Conservation (phyloP, 2,113 vertebrate genomes). For the Tetrao urogallus region DNA sequence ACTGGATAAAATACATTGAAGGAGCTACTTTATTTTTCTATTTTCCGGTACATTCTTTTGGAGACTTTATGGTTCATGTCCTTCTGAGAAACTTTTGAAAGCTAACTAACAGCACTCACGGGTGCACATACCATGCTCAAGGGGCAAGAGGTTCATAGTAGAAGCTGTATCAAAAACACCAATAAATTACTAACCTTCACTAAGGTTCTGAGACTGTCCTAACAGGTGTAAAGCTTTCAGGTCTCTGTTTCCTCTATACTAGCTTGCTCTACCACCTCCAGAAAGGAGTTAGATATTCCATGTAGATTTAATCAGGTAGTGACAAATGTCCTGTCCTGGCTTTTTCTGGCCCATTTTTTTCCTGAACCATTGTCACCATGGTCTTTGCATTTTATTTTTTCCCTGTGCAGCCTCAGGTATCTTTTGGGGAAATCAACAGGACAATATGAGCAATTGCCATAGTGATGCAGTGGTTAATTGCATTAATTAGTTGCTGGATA, state of each 20-base stretch:
- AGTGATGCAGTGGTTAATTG: not conserved
- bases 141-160: not conserved
- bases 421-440: not conserved
- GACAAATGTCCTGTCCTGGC: not conserved
- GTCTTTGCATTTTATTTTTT: not conserved
- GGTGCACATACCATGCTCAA: not conserved
- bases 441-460: not conserved
- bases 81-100: not conserved
- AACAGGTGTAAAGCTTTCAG: not conserved
- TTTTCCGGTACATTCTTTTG: not conserved
- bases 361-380: not conserved
- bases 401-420: not conserved
- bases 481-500: not conserved
- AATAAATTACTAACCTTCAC: not conserved
- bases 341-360: not conserved
- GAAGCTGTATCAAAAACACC: not conserved
- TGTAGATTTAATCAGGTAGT: not conserved
- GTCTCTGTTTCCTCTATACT: not conserved
- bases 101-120: not conserved
- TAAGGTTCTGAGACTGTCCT: not conserved
- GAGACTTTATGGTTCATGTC: not conserved
- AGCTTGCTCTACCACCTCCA: not conserved
- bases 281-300: not conserved
- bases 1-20: not conserved
- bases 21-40: not conserved